Evolutionary conservation across 2,888 invertebrate genomes (phyloP).

Genomic region (Griposia aprilina): DNA sequence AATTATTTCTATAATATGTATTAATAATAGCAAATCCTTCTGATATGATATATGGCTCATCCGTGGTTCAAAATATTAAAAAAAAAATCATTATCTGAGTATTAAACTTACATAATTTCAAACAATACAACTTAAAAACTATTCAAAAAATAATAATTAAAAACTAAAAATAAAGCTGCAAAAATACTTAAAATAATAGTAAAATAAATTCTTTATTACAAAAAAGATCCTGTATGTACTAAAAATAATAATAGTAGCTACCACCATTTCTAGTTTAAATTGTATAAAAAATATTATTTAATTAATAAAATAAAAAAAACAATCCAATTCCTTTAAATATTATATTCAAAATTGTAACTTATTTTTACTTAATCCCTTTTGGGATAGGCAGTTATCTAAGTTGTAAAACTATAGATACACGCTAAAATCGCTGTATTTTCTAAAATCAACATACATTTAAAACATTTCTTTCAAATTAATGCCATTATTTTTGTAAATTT

Average conservation of each 20-base stretch:
- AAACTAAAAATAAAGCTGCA: constrained; percentile 67
- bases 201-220: constrained; percentile 68
- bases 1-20: constrained; percentile 8
- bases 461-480: not conserved
- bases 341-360: constrained; percentile 40
- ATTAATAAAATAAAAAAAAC: constrained; percentile 36
- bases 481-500: constrained; percentile 13
- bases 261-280: constrained; percentile 67
- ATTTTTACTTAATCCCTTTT: constrained; percentile 15
- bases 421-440: not conserved
- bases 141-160: constrained; percentile 55
- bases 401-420: constrained; percentile 2
- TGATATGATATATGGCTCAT: constrained; percentile 52
- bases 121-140: constrained; percentile 54
- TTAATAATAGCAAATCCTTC: constrained; percentile 26
- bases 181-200: constrained; percentile 69
- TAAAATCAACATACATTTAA: constrained; percentile 8
- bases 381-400: not conserved
- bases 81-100: constrained; percentile 63
- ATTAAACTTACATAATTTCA: constrained; percentile 64
- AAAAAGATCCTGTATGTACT: constrained; percentile 68
- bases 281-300: constrained; percentile 64
- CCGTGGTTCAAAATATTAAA: constrained; percentile 42
- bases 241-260: constrained; percentile 69
- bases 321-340: constrained; percentile 63